These are phyloP conservation scores for Drosophila atripex DNA, from an alignment of 2,888 invertebrate genomes.

Conservation along the genomic window DNA sequence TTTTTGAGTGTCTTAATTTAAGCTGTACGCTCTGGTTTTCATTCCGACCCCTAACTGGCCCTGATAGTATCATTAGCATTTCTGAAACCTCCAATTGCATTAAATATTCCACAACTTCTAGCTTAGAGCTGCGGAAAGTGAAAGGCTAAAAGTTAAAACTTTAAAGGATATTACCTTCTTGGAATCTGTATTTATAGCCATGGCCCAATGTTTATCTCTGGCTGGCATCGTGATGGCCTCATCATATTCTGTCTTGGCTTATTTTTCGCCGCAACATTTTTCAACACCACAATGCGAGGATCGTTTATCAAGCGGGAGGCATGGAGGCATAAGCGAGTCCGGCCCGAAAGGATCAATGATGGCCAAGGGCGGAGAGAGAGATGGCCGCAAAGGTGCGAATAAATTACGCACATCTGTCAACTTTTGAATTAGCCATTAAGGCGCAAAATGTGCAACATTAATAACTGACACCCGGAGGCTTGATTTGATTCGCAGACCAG, in stretches of 20 bases:
- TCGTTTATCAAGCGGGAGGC: slow-evolving; percentile 70
- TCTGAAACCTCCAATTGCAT: slow-evolving; percentile 16
- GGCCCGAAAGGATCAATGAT: slow-evolving; percentile 55
- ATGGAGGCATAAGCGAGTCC: slow-evolving; percentile 8
- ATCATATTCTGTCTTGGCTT: slow-evolving; percentile 71
- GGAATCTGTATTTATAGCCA: slow-evolving; percentile 15
- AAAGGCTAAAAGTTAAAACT: background rate
- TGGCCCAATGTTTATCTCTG: slow-evolving; percentile 39
- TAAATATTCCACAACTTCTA: slow-evolving; percentile 6
- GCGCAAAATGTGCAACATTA: slow-evolving; percentile 84
- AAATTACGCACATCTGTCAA: slow-evolving; percentile 84
- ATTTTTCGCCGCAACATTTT: slow-evolving; percentile 59
- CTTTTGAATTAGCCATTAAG: slow-evolving; percentile 84
- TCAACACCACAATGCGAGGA: slow-evolving; percentile 72
- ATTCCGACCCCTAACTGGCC: slow-evolving; percentile 57
- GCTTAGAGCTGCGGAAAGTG: too few species aligned
- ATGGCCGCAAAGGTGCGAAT: slow-evolving; percentile 71
- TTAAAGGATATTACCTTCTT: background rate
- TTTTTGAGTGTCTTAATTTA: slow-evolving; percentile 77
- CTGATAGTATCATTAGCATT: slow-evolving; percentile 69
- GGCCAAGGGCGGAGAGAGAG: slow-evolving; percentile 4
- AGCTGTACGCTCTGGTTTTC: slow-evolving; percentile 63
- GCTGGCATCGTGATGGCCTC: slow-evolving; percentile 80
- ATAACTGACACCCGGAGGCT: slow-evolving; percentile 82
- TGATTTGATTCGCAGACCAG: slow-evolving; percentile 80